Conservation (phyloP, 2,888 invertebrate genomes). For the Encarsia formosa region DNA sequence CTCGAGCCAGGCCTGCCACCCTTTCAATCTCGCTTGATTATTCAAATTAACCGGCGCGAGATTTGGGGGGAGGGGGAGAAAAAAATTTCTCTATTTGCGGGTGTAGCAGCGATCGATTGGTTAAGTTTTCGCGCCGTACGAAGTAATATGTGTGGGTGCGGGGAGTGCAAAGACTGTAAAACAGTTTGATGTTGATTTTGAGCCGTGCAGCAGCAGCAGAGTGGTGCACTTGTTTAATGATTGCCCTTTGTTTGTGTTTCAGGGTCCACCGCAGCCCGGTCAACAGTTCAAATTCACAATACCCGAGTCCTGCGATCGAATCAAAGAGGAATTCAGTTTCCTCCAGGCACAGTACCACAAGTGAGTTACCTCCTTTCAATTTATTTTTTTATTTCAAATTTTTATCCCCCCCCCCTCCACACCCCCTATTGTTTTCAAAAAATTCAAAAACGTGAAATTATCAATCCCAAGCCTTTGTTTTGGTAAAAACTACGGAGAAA, state of each 20-base stretch:
- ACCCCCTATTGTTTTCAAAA: not conserved
- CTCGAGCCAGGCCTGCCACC: too few relatives aligned
- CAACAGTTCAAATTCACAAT: conserved; percentile 93
- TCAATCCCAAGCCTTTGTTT: too few relatives aligned
- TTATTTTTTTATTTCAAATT: not conserved
- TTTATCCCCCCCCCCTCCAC: not conserved
- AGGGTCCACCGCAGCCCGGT: conserved; percentile 83
- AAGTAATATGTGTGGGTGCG: not conserved
- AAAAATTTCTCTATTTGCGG: not conserved
- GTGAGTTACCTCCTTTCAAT: conserved; percentile 53
- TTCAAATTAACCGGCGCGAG: conserved; percentile 1
- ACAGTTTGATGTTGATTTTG: conserved; percentile 23
- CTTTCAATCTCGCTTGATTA: too few relatives aligned
- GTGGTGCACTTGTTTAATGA: conserved; percentile 27
- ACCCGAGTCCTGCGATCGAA: conserved; percentile 87
- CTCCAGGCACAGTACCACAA: conserved; percentile 93
- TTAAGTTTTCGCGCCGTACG: not conserved
- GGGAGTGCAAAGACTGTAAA: not conserved
- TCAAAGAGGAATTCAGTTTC: conserved; percentile 94
- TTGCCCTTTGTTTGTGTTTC: conserved; percentile 49
- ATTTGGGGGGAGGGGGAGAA: not conserved
- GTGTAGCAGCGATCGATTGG: not conserved
- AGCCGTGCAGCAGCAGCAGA: conserved; percentile 19
- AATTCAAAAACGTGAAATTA: too few relatives aligned
- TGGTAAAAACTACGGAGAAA: too few relatives aligned